phyloP scores from a whole-genome alignment of 2,113 vertebrate genomes.

The Oryzias javanicus region DNA sequence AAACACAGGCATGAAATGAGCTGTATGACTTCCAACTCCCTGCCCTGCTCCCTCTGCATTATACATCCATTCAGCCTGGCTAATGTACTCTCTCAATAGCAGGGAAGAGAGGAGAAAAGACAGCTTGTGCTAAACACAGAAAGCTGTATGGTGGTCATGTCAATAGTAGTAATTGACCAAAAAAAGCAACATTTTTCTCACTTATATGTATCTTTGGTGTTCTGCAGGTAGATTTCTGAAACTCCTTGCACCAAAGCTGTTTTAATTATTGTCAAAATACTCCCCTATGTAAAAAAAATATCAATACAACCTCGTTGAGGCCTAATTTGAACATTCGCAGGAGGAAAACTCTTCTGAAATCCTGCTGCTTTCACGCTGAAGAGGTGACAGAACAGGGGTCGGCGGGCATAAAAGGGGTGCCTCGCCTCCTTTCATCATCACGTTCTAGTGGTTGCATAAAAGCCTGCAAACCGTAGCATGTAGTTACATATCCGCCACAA shows the following conservation, averaged over 20 bases:
- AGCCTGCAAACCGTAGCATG: constrained; percentile 53
- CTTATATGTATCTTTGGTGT: constrained; percentile 83
- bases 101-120: constrained; percentile 54
- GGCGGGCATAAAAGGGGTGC: constrained; percentile 37
- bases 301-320: constrained; percentile 29
- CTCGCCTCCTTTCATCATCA: constrained; percentile 61
- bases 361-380: constrained; percentile 54
- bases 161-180: constrained; percentile 83
- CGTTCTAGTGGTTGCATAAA: constrained; percentile 59
- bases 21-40: constrained; percentile 57
- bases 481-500: constrained; percentile 64
- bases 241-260: no score
- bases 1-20: constrained; percentile 83
- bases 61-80: constrained; percentile 53
- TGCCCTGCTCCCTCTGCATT: constrained; percentile 45
- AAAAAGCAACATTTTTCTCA: constrained; percentile 86
- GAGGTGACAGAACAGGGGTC: constrained; percentile 44
- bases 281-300: constrained; percentile 18
- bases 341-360: constrained; percentile 56
- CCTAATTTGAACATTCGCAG: constrained; percentile 32
- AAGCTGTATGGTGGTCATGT: constrained; percentile 80
- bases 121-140: constrained; percentile 81
- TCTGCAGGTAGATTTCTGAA: constrained; percentile 78
- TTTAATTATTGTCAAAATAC: constrained; percentile 68
- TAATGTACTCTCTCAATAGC: constrained; percentile 86